Conservation (phyloP, 2,113 vertebrate species). For the Petaurus breviceps region DNA sequence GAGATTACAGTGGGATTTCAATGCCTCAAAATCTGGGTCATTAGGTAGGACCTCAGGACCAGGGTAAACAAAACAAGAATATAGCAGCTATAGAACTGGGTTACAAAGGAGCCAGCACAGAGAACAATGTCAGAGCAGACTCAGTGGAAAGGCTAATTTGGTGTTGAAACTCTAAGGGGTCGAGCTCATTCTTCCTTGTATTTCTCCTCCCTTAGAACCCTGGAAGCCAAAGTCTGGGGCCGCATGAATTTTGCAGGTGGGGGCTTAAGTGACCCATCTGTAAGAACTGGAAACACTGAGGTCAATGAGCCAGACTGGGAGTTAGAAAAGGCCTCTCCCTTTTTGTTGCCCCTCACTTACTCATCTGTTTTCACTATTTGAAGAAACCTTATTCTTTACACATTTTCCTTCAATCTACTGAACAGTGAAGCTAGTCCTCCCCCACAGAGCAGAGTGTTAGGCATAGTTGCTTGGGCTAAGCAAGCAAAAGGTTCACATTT, state of each 20-base stretch:
- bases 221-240: background rate
- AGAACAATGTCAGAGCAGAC: background rate
- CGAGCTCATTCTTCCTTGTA: background rate
- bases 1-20: background rate
- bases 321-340: background rate
- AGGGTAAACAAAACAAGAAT: background rate
- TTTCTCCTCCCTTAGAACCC: background rate
- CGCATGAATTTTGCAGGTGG: background rate
- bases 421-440: background rate
- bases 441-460: background rate
- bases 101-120: background rate
- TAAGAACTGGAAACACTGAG: background rate
- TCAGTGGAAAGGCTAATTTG: background rate
- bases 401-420: background rate
- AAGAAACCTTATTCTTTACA: background rate
- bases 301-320: background rate
- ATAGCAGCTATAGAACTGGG: background rate
- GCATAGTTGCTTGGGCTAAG: accelerated
- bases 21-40: background rate
- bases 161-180: background rate
- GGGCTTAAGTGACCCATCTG: background rate
- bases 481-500: background rate
- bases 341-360: background rate
- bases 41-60: background rate
- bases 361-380: background rate